Conservation (phyloP, 1,140 invertebrate species). For the Teleopsis dalmanni region DNA sequence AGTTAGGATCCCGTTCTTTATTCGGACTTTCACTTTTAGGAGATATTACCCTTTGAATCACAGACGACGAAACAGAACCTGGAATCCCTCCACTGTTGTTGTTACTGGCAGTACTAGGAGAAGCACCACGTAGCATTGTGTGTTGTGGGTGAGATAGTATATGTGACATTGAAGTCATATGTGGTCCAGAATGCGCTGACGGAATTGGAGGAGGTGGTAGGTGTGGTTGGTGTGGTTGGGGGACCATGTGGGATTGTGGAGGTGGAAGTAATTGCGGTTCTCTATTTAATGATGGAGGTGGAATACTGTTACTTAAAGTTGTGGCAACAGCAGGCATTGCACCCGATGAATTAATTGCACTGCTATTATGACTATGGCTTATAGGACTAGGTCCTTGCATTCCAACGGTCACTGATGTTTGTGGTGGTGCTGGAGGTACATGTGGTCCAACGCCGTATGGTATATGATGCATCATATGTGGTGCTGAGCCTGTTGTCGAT, state of each 20-base stretch:
- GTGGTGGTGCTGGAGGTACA: constrained; percentile 33
- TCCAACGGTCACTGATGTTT: background rate
- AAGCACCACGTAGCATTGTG: constrained; percentile 16
- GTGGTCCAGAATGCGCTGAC: background rate
- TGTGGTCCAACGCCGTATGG: constrained; percentile 45
- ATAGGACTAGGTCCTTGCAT: constrained; percentile 6
- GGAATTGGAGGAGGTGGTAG: constrained; percentile 15
- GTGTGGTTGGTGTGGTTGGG: constrained; percentile 20
- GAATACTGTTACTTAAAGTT: constrained; percentile 5
- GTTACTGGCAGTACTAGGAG: constrained; percentile 12
- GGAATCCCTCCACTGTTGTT: constrained; percentile 19
- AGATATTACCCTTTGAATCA: constrained; percentile 50
- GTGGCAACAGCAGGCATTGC: background rate
- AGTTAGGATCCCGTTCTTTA: constrained; percentile 54
- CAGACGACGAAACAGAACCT: constrained; percentile 31
- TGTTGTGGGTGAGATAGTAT: constrained; percentile 20
- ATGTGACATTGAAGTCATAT: constrained; percentile 22
- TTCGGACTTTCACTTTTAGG: constrained; percentile 67
- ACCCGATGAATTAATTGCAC: constrained; percentile 1
- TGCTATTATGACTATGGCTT: background rate
- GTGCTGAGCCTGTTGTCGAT: background rate
- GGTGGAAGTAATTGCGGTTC: constrained; percentile 20
- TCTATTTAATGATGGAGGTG: constrained; percentile 1
- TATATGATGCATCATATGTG: constrained; percentile 8
- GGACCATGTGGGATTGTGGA: constrained; percentile 22